A percentile compares a stretch with the other conserved stretches of the same genome.
These are phyloP conservation scores for Karalla daura DNA, from an alignment of 2,797 vertebrate genomes.

Conservation along the genomic window DNA sequence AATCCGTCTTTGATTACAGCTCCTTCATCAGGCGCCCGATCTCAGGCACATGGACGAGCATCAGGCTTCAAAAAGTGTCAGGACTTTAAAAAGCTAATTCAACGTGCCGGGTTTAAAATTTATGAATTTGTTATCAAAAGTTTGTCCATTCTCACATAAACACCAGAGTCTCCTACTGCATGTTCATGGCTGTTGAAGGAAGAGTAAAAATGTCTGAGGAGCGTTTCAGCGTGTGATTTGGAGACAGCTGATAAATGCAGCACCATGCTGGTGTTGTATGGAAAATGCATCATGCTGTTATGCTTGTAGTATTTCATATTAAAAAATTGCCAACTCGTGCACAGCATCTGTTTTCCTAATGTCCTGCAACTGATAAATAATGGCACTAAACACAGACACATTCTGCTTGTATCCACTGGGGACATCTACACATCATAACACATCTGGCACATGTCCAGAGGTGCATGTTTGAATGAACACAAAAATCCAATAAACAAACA, in stretches of 20 bases:
- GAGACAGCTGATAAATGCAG: not conserved
- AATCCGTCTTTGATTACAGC: constrained; percentile 32
- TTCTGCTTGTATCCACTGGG: not conserved
- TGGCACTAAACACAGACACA: not conserved
- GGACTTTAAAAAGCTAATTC: not conserved
- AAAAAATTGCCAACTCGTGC: not conserved
- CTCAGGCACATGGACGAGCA: constrained; percentile 14
- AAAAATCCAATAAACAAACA: no score
- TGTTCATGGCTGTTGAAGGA: constrained; percentile 1
- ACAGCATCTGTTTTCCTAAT: not conserved
- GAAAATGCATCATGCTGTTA: not conserved
- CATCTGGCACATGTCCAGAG: not conserved
- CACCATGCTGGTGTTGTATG: not conserved
- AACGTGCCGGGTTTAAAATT: not conserved
- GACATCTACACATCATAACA: not conserved
- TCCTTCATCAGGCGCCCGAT: constrained; percentile 19
- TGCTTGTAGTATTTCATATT: not conserved
- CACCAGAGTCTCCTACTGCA: not conserved
- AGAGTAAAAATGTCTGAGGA: not conserved
- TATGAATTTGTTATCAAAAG: not conserved
- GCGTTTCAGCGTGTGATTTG: not conserved
- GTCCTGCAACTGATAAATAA: not conserved
- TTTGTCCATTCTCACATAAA: not conserved
- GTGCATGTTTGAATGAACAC: no score
- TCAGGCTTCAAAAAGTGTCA: not conserved